Evolutionary conservation across 2,797 vertebrate genomes (phyloP), one percentile per base, ranked within the genome.

Genomic region (Cuniculus paca): DNA sequence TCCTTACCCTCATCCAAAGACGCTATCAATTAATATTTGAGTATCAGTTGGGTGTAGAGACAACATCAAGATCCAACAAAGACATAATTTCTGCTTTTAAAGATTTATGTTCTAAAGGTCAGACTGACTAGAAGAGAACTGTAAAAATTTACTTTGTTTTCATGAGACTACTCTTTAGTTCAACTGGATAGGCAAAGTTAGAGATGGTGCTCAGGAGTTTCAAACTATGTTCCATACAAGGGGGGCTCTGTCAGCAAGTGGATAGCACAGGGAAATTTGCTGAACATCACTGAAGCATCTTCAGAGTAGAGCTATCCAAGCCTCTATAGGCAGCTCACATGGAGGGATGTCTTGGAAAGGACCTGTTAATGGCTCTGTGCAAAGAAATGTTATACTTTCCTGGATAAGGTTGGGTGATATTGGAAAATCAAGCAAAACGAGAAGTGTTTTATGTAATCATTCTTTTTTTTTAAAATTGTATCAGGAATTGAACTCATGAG

Each of bases 351-450:
- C 42, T 50, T 81, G 72, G 17, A 13, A 70, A 78, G 2, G n/a
- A 28, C 48, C 39, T 39, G 50, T 48, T 65, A 82, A 5, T 39
- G 50, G 70, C 9, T 94, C 9, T 83, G 65, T 42, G 16, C n/a
- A 78, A 90, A 24, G 82, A 92, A 61, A 42, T 52, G 56, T 84
- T 14, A 6, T 13, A 90, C 24, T 60, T 91, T 82, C 34, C n/a
- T 95, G 36, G 20, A 79, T n/a, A 48, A 83, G 10, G 16, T 75
- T 61, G 75, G 90, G 75, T 84, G 86, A 63, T 85, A 79, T 80
- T 78, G 50, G 54, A 74, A 94, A 96, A 93, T 79, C 79, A 91
- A 93, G 78, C 42, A 86, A 94, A 91, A 77, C 85, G 50, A 95
- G 52, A 95, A 78, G 87, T 81, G n/a, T 13, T 80, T 26, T 50